A percentile compares a stretch with the other conserved stretches of the same genome.
These are phyloP conservation scores for Cancer borealis DNA, from an alignment of 2,888 invertebrate genomes.

Conservation along the genomic window DNA sequence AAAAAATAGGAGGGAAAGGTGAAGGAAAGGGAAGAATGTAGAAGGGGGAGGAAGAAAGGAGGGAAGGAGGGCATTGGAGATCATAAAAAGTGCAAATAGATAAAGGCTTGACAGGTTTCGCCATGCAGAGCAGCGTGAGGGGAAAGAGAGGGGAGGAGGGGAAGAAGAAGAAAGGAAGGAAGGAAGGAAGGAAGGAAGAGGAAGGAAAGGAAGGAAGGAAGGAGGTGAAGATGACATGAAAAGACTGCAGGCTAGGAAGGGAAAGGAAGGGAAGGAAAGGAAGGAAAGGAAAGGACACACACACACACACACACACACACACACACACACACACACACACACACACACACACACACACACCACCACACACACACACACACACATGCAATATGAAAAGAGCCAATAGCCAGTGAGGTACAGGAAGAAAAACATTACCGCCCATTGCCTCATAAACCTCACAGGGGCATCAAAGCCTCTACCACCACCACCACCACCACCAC, in stretches of 20 bases:
- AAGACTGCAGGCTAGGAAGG: background rate
- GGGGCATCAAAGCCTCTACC: background rate
- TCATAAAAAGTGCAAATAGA: slow-evolving; percentile 11
- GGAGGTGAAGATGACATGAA: background rate
- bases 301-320: background rate
- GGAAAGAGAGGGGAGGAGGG: background rate
- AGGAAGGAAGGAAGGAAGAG: background rate
- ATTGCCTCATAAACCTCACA: background rate
- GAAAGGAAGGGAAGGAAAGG: background rate
- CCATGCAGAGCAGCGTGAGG: background rate
- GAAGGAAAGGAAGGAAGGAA: background rate
- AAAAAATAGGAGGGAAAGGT: background rate
- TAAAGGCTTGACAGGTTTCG: slow-evolving; percentile 3
- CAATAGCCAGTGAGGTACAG: background rate
- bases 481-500: too few species aligned
- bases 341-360: background rate
- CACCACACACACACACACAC: background rate
- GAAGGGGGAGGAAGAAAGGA: slow-evolving; percentile 10
- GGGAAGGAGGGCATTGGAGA: background rate
- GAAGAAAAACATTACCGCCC: background rate
- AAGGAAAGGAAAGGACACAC: background rate
- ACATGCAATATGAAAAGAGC: background rate
- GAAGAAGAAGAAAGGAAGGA: background rate
- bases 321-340: background rate
- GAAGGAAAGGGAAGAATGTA: background rate